Percentiles rank a stretch among this genome's conserved stretches.
phyloP scores from a whole-genome alignment of 2,113 vertebrate genomes.

The Murina feae region DNA sequence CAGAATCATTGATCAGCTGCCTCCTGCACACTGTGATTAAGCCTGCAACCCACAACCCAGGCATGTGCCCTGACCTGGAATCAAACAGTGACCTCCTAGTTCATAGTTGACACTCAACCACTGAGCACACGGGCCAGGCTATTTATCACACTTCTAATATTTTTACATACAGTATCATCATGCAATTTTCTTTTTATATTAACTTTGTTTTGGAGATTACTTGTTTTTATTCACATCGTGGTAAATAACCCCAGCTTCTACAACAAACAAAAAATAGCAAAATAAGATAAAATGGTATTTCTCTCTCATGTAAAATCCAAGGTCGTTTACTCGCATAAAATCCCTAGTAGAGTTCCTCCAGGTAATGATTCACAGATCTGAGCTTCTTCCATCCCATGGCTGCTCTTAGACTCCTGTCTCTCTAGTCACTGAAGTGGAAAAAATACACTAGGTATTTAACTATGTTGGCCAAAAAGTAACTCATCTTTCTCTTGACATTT shows the following conservation, averaged over 20 bases:
- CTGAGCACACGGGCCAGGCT: too few species aligned
- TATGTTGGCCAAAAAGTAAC: neutral
- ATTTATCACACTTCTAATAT: neutral
- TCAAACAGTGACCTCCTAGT: too few species aligned
- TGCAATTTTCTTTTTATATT: neutral
- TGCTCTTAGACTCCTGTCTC: neutral
- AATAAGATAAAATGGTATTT: neutral
- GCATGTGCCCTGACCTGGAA: too few species aligned
- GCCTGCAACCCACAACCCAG: too few species aligned
- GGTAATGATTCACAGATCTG: neutral
- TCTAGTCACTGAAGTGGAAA: neutral
- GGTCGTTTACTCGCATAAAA: neutral
- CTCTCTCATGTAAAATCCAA: neutral
- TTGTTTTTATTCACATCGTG: neutral
- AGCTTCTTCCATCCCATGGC: neutral
- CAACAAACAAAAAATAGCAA: neutral
- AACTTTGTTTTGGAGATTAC: neutral
- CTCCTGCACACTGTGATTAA: too few species aligned
- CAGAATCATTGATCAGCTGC: too few species aligned
- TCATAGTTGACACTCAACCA: too few species aligned
- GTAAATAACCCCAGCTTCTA: neutral
- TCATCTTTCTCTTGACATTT: neutral
- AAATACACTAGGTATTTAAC: neutral
- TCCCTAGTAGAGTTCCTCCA: neutral
- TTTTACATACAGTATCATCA: neutral